Percentiles rank a stretch among this genome's conserved stretches.
These are phyloP conservation scores for Phania funesta DNA, from an alignment of 2,888 invertebrate genomes.

Conservation along the genomic window DNA sequence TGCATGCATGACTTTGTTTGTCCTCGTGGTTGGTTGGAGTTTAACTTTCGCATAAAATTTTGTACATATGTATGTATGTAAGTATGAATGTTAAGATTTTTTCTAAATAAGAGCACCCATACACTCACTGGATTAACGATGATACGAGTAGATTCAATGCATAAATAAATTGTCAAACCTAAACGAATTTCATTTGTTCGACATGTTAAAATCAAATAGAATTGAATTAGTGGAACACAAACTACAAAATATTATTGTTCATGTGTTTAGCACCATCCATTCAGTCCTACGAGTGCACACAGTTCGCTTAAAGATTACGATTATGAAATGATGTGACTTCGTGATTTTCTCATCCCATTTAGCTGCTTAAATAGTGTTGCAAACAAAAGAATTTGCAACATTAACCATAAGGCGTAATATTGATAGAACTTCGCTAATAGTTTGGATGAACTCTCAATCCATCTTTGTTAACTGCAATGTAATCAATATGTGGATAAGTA, in stretches of 20 bases:
- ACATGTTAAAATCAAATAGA: slow-evolving; percentile 62
- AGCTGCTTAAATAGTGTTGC: slow-evolving; percentile 32
- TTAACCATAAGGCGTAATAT: slow-evolving; percentile 65
- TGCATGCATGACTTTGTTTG: slow-evolving; percentile 5
- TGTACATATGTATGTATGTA: no score
- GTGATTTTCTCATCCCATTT: slow-evolving; percentile 50
- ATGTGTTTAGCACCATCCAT: background rate
- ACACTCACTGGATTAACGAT: background rate
- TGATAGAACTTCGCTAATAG: slow-evolving; percentile 50
- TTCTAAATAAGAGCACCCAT: background rate
- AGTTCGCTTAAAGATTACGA: slow-evolving; percentile 53
- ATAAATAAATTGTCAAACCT: slow-evolving; percentile 48
- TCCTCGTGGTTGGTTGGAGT: slow-evolving; percentile 11
- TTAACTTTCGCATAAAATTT: slow-evolving; percentile 37
- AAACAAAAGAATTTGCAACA: slow-evolving; percentile 48
- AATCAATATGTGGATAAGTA: slow-evolving; percentile 13
- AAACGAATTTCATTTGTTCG: slow-evolving; percentile 63
- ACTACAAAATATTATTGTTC: background rate
- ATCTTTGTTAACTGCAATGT: slow-evolving; percentile 3
- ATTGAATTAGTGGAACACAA: slow-evolving; percentile 38
- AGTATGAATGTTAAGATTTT: slow-evolving; percentile 45
- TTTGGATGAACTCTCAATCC: slow-evolving; percentile 44
- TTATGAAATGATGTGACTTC: slow-evolving; percentile 56
- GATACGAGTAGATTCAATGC: background rate
- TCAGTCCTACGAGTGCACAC: background rate